Evolutionary conservation across 2,113 vertebrate species (phyloP).

Genomic region (Perca flavescens): DNA sequence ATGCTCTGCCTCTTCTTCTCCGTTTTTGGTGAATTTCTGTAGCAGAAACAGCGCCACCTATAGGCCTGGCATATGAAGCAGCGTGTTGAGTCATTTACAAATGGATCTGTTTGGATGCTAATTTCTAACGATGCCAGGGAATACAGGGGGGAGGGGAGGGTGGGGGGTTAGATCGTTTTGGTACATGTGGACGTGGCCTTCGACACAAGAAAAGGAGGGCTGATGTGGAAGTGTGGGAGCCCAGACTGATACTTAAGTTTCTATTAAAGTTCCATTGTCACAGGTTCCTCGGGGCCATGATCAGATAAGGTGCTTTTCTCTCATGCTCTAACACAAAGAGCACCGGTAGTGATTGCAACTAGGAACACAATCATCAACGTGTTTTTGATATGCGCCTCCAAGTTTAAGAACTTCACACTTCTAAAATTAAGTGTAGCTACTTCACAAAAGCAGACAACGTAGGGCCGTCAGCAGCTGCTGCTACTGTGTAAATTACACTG

Average conservation of each 20-base stretch:
- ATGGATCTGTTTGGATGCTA: no score
- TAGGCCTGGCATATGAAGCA: no score
- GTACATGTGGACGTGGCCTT: no score
- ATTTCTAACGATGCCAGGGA: no score
- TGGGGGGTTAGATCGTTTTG: no score
- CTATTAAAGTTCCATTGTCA: constrained; percentile 22
- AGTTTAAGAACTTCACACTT: neutral
- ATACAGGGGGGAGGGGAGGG: no score
- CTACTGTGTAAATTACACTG: neutral
- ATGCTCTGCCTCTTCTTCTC: no score
- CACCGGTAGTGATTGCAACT: neutral
- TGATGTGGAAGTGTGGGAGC: neutral
- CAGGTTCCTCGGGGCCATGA: neutral
- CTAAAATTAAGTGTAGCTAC: neutral
- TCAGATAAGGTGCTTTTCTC: constrained; percentile 3
- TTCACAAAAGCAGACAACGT: neutral
- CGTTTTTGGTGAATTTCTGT: no score
- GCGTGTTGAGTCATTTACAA: no score
- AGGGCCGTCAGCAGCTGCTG: neutral
- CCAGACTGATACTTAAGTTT: neutral
- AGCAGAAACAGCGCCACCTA: no score
- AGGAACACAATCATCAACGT: neutral
- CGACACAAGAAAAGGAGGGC: neutral
- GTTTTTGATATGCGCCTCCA: neutral
- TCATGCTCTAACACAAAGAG: constrained; percentile 4